These are phyloP conservation scores for Pollenia angustigena DNA, from an alignment of 2,888 invertebrate genomes.

Conservation along the genomic window DNA sequence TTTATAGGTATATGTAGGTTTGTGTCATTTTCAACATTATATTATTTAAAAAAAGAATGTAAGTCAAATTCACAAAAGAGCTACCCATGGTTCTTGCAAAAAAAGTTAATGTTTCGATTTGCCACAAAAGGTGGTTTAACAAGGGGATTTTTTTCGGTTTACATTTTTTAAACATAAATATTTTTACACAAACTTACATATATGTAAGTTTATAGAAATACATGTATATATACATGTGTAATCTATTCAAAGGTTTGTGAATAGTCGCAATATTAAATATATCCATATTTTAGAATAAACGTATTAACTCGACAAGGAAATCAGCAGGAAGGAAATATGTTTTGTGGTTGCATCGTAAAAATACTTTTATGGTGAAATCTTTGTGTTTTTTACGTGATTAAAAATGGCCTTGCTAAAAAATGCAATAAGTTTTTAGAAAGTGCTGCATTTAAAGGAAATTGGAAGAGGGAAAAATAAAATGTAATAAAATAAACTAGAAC, in stretches of 20 bases:
- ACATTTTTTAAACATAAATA: not conserved
- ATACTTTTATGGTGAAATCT: not conserved
- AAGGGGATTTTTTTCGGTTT: constrained; percentile 47
- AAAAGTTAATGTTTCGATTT: constrained; percentile 29
- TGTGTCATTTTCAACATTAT: not conserved
- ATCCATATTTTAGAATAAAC: constrained; percentile 6
- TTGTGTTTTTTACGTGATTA: no score
- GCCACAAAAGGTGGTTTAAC: constrained; percentile 37
- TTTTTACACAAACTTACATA: not conserved
- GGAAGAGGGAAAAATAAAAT: no score
- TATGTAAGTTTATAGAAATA: not conserved
- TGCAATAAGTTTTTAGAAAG: no score
- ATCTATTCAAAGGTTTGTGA: not conserved
- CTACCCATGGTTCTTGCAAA: not conserved
- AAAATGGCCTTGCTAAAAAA: no score
- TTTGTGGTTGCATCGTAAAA: not conserved
- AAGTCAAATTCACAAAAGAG: not conserved
- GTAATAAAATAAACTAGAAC: no score
- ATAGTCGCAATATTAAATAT: constrained; percentile 13
- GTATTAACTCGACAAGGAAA: constrained; percentile 3
- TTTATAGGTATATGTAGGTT: not conserved
- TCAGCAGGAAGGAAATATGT: not conserved
- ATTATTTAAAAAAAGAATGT: not conserved
- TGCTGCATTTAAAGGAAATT: no score
- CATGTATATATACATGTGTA: no score